These are phyloP conservation scores for Tetragonula carbonaria DNA, from an alignment of 2,888 invertebrate genomes.

Conservation along the genomic window DNA sequence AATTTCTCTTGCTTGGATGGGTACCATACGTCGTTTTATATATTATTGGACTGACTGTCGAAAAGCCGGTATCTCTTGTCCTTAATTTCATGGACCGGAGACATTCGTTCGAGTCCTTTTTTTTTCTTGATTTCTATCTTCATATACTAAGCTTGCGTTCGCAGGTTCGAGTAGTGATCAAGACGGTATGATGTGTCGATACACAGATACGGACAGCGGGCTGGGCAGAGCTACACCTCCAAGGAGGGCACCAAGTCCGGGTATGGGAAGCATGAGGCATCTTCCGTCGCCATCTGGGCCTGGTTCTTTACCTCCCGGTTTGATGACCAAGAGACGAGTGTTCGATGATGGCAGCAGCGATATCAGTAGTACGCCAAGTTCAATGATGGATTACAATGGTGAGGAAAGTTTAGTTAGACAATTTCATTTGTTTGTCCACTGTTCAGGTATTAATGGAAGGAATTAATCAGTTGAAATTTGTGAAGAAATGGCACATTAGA, in stretches of 20 bases:
- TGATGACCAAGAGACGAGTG: conserved; percentile 89
- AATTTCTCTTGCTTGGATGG: conserved; percentile 59
- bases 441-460: too few relatives aligned
- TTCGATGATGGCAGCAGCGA: conserved; percentile 93
- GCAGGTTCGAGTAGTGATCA: conserved; percentile 86
- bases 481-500: not conserved
- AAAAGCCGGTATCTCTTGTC: conserved; percentile 35
- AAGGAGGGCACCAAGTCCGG: conserved; percentile 93
- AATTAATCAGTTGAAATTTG: not conserved
- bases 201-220: conserved; percentile 92
- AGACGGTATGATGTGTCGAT: conserved; percentile 84
- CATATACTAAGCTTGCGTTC: conserved; percentile 72
- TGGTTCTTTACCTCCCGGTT: conserved; percentile 91
- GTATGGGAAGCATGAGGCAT: conserved; percentile 90
- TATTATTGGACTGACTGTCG: conserved; percentile 1
- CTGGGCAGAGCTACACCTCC: conserved; percentile 95
- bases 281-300: conserved; percentile 94
- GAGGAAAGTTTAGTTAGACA: conserved; percentile 75
- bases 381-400: conserved; percentile 95
- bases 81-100: conserved; percentile 27
- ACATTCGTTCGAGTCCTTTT: conserved; percentile 43
- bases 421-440: not conserved
- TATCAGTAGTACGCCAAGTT: conserved; percentile 93
- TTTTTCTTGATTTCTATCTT: conserved; percentile 64
- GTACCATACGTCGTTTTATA: conserved; percentile 32